Percentiles rank a stretch among this genome's conserved stretches.
Conservation (phyloP, 2,113 vertebrate species). For the Rostratula benghalensis region DNA sequence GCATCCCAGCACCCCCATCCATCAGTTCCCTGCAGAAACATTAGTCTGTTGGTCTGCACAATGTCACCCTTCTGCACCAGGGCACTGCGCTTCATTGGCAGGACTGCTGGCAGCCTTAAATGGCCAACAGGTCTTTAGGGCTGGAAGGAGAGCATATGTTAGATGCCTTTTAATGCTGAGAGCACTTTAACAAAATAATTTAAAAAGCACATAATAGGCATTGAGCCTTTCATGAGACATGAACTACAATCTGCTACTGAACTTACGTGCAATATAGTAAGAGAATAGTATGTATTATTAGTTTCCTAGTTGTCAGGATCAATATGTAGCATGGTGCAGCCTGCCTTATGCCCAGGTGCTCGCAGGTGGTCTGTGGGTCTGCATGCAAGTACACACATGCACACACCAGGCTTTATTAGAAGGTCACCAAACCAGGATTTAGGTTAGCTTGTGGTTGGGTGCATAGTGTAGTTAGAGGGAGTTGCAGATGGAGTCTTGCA, state of each 20-base stretch:
- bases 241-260: not conserved
- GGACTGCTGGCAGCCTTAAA: not conserved
- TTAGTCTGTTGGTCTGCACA: not conserved
- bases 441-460: not conserved
- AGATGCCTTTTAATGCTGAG: not conserved
- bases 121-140: not conserved
- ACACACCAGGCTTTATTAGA: not conserved
- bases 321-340: too few species aligned
- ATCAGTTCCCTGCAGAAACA: not conserved
- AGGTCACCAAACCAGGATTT: not conserved
- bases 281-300: not conserved
- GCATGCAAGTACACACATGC: fast-evolving
- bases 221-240: not conserved
- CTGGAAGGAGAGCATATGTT: not conserved
- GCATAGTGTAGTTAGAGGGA: not conserved
- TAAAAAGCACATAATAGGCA: not conserved
- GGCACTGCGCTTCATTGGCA: fast-evolving
- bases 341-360: not conserved
- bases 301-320: not conserved
- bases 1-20: not conserved
- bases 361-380: not conserved
- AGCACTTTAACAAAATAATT: not conserved
- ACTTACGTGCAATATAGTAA: not conserved
- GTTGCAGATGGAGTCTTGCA: not conserved
- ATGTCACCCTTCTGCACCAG: not conserved